Conservation (phyloP, 2,113 vertebrate species). For the Sebastes schlegelii region DNA sequence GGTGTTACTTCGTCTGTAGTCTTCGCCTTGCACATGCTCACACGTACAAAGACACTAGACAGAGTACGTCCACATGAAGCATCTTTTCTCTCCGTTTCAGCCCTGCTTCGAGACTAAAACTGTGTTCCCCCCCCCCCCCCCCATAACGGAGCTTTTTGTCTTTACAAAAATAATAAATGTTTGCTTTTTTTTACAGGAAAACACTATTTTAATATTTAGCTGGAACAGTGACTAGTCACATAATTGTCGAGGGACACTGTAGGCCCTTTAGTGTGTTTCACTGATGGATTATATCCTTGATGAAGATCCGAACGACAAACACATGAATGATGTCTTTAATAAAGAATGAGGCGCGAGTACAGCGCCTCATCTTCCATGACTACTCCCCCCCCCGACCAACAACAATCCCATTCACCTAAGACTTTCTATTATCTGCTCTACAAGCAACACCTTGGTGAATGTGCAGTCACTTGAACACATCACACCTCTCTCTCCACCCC, state of each 20-base stretch:
- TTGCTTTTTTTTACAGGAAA: neutral
- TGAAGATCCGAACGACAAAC: neutral
- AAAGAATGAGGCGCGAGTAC: neutral
- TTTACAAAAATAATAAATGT: too few species aligned
- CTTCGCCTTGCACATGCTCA: too few species aligned
- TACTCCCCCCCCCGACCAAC: neutral
- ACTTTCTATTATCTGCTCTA: neutral
- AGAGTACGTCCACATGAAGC: too few species aligned
- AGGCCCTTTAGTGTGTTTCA: too few species aligned
- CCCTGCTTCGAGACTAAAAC: too few species aligned
- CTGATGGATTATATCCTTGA: neutral
- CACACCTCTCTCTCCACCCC: slow-evolving; percentile 10
- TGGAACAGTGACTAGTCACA: too few species aligned
- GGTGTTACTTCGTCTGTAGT: too few species aligned
- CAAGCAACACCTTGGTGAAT: slow-evolving; percentile 26
- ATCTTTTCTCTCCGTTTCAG: too few species aligned
- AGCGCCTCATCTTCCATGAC: neutral
- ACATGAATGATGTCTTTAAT: neutral
- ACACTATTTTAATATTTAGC: too few species aligned
- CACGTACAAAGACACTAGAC: too few species aligned
- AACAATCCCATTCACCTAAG: neutral
- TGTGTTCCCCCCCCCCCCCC: too few species aligned
- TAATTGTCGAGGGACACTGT: neutral
- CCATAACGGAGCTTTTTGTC: too few species aligned
- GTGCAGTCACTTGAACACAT: slow-evolving; percentile 21